Evolutionary conservation across 2,888 invertebrate genomes (phyloP).

Genomic region (Stenotaenia linearis): DNA sequence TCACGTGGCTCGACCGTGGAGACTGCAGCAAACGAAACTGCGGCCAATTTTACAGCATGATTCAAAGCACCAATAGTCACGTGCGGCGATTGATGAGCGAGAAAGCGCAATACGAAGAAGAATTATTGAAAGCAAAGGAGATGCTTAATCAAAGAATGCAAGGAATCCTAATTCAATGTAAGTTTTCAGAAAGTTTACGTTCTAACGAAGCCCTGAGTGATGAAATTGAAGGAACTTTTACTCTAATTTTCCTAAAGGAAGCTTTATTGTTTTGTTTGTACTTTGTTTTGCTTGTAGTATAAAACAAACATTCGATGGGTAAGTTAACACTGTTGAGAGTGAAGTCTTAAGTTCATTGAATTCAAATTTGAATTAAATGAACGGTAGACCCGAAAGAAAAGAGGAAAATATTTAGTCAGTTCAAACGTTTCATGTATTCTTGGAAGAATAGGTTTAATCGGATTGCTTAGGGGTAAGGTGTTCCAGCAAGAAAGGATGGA

Average conservation of each 20-base stretch:
- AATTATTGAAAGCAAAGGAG: conserved; percentile 76
- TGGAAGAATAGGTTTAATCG: not conserved
- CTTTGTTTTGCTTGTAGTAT: not conserved
- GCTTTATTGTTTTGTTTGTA: not conserved
- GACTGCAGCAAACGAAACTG: conserved; percentile 88
- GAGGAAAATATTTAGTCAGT: not conserved
- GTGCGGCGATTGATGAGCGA: conserved; percentile 77
- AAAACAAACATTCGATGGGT: not conserved
- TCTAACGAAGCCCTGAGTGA: not conserved
- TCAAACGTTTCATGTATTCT: not conserved
- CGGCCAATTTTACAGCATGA: conserved; percentile 90
- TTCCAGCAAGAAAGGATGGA: not conserved
- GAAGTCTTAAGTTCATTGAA: not conserved
- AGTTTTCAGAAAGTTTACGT: conserved; percentile 52
- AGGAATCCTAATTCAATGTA: conserved; percentile 83
- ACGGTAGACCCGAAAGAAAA: not conserved
- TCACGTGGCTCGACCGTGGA: conserved; percentile 88
- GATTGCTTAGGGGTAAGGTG: conserved; percentile 5
- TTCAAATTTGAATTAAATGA: not conserved
- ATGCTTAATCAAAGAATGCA: conserved; percentile 77
- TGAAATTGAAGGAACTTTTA: not conserved
- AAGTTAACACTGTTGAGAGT: not conserved
- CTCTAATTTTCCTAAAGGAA: too few relatives aligned
- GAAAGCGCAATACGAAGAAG: conserved; percentile 80
- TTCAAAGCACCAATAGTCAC: conserved; percentile 89